Evolutionary conservation across 1,140 invertebrate genomes (phyloP).

Genomic region (Dolichoris vasculosae): DNA sequence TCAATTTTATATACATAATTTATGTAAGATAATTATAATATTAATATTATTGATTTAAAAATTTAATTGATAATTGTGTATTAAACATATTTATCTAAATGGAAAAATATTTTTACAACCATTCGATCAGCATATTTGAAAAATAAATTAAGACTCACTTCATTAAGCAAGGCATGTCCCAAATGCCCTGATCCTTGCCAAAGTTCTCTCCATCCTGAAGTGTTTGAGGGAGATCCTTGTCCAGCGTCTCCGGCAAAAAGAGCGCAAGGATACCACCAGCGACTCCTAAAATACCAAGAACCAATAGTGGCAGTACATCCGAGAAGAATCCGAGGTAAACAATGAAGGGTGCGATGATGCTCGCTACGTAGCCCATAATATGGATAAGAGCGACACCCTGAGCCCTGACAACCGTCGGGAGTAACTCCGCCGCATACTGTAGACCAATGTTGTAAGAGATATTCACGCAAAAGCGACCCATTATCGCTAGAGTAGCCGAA

Average conservation of each 20-base stretch:
- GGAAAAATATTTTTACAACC: not conserved
- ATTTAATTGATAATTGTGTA: too few relatives aligned
- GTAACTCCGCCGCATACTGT: conserved; percentile 90
- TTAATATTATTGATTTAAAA: too few relatives aligned
- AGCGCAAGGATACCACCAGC: conserved; percentile 82
- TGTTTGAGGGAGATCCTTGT: conserved; percentile 87
- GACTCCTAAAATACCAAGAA: conserved; percentile 84
- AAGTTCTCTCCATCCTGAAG: conserved; percentile 89
- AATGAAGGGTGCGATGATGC: conserved; percentile 87
- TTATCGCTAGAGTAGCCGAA: conserved; percentile 82
- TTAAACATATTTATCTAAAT: too few relatives aligned
- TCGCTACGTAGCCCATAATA: conserved; percentile 89
- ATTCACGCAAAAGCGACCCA: conserved; percentile 88
- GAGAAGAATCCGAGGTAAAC: conserved; percentile 85
- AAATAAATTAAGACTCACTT: conserved; percentile 70
- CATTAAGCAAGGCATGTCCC: conserved; percentile 84
- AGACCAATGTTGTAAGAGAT: conserved; percentile 92
- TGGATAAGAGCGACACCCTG: conserved; percentile 90
- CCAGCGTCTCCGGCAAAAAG: conserved; percentile 87
- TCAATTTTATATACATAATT: too few relatives aligned
- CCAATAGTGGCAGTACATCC: conserved; percentile 81
- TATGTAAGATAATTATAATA: too few relatives aligned
- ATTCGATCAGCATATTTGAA: not conserved
- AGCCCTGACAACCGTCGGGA: conserved; percentile 90
- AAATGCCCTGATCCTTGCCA: conserved; percentile 84